Conservation (phyloP, 2,113 vertebrate species). For the Calyptommatus sinebrachiatus region DNA sequence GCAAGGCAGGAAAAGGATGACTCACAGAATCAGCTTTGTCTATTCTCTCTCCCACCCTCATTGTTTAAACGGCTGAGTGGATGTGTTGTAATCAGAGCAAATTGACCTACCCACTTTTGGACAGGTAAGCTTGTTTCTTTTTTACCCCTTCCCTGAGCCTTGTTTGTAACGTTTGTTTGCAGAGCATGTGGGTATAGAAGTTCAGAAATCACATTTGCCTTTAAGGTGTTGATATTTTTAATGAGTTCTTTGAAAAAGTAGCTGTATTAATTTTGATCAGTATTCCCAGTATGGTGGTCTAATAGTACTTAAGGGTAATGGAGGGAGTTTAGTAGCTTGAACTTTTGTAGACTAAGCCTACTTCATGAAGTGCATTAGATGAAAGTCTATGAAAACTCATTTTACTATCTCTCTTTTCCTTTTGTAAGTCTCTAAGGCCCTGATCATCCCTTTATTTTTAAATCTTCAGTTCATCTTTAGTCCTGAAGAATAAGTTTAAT, state of each 20-base stretch:
- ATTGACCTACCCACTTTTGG: slow-evolving; percentile 16
- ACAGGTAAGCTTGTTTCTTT: slow-evolving; percentile 55
- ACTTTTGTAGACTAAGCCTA: too few relatives aligned
- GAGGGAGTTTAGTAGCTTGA: too few relatives aligned
- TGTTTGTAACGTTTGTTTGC: accelerated
- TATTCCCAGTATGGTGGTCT: too few relatives aligned
- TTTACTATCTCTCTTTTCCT: too few relatives aligned
- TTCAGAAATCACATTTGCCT: not conserved
- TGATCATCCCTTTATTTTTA: too few relatives aligned
- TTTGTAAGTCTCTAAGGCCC: too few relatives aligned
- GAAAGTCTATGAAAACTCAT: too few relatives aligned
- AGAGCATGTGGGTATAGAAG: not conserved
- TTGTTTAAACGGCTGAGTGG: not conserved
- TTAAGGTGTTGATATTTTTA: not conserved
- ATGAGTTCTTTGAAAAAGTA: not conserved
- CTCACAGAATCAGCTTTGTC: slow-evolving; percentile 19
- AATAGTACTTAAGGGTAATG: too few relatives aligned
- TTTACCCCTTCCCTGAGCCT: accelerated
- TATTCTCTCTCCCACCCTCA: not conserved
- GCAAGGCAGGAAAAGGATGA: slow-evolving; percentile 7
- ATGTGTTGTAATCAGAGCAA: slow-evolving; percentile 1
- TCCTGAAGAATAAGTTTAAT: too few relatives aligned
- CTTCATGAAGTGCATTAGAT: too few relatives aligned
- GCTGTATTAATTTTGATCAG: too few relatives aligned
- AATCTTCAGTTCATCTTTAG: too few relatives aligned